These are phyloP conservation scores for Phyllostomus discolor DNA, from an alignment of 2,113 vertebrate genomes.

Conservation along the genomic window DNA sequence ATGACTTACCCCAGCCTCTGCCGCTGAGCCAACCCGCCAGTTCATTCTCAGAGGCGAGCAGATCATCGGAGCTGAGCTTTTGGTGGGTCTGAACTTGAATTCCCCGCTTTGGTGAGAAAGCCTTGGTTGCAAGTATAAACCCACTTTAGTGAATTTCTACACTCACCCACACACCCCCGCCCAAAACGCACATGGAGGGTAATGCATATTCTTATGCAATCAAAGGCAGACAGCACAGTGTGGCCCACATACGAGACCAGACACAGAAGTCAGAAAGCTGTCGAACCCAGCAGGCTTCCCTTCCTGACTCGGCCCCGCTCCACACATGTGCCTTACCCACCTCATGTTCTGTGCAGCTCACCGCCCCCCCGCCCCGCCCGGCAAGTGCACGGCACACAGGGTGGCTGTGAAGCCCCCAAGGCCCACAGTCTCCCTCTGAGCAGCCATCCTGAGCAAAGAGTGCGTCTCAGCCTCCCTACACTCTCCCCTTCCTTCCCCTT, in stretches of 20 bases:
- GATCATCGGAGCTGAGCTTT: background rate
- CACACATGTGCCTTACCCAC: too few species aligned
- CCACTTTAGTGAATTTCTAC: background rate
- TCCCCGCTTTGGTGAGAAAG: background rate
- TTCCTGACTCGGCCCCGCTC: background rate
- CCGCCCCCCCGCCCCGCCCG: too few species aligned
- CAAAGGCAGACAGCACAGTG: background rate
- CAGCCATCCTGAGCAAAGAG: background rate
- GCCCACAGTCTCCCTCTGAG: rapidly evolving
- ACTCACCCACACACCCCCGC: background rate
- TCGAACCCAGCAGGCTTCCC: background rate
- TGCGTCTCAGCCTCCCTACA: background rate
- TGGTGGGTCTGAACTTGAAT: background rate
- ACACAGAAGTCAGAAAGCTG: background rate
- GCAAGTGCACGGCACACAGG: rapidly evolving
- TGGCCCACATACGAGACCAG: too few species aligned
- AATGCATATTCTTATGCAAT: rapidly evolving
- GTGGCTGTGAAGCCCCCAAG: background rate
- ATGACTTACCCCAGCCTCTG: background rate
- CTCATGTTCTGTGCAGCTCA: background rate
- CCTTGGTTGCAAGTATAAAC: background rate
- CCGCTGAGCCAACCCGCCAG: background rate
- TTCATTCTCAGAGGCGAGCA: background rate
- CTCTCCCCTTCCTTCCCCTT: background rate
- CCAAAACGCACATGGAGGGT: background rate